Conservation (phyloP, 2,113 vertebrate species). For the Cavia porcellus region DNA sequence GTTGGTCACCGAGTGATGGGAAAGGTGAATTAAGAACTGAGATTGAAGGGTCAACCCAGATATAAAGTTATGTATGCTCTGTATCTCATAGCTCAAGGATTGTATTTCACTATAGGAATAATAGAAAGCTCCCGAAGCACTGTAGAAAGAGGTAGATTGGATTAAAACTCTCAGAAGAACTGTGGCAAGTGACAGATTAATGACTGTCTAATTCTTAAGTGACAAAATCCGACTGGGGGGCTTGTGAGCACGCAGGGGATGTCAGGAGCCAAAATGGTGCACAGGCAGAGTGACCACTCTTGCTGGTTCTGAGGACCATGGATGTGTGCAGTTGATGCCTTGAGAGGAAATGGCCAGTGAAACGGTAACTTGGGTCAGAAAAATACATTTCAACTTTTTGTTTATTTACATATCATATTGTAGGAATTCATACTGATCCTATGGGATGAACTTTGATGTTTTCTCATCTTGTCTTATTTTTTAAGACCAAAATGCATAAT, state of each 20-base stretch:
- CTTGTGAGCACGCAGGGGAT: not conserved
- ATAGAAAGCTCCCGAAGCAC: not conserved
- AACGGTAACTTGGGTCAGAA: not conserved
- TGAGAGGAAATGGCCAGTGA: not conserved
- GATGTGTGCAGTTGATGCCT: not conserved
- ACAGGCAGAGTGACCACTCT: not conserved
- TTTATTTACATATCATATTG: not conserved
- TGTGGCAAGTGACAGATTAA: not conserved
- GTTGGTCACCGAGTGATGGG: not conserved
- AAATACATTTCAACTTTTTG: not conserved
- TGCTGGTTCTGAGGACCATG: not conserved
- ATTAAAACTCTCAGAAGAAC: not conserved
- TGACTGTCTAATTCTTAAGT: not conserved
- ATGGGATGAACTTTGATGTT: no score
- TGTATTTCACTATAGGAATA: slow-evolving; percentile 28
- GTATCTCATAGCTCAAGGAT: no score
- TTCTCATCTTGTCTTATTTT: no score
- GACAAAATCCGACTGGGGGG: not conserved
- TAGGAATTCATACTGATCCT: not conserved
- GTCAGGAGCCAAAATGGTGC: not conserved
- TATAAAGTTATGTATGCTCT: not conserved
- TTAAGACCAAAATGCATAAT: no score
- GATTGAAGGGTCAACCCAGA: not conserved
- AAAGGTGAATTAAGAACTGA: not conserved
- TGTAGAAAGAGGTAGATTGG: not conserved